Percentiles rank a stretch among this genome's conserved stretches.
Conservation (phyloP, 2,888 invertebrate species). For the Caenorhabditis macrosperma region DNA sequence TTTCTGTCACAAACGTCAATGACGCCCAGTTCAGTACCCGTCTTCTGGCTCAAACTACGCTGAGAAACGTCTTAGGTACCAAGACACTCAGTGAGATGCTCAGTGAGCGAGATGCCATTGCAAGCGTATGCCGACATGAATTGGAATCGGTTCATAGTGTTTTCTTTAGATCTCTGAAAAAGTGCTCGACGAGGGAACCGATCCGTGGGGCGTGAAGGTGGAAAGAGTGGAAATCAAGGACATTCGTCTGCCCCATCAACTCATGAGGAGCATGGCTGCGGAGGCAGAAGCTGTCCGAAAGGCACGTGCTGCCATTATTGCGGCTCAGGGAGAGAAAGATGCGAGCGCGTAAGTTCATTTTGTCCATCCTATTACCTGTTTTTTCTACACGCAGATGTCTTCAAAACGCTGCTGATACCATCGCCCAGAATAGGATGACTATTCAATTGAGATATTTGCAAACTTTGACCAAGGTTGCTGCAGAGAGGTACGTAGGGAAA, state of each 20-base stretch:
- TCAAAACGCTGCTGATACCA: slow-evolving; percentile 95
- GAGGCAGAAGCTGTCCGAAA: slow-evolving; percentile 95
- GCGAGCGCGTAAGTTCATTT: slow-evolving; percentile 71
- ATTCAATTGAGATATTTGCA: slow-evolving; percentile 90
- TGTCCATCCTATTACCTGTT: background rate
- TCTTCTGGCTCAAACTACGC: slow-evolving; percentile 84
- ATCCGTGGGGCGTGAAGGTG: slow-evolving; percentile 82
- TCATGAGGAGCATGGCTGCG: slow-evolving; percentile 95
- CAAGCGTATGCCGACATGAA: slow-evolving; percentile 65
- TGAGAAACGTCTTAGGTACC: slow-evolving; percentile 81
- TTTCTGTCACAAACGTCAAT: slow-evolving; percentile 82
- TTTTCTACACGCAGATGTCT: slow-evolving; percentile 81
- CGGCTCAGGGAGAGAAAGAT: slow-evolving; percentile 77
- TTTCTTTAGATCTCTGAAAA: slow-evolving; percentile 81
- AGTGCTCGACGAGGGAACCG: slow-evolving; percentile 81
- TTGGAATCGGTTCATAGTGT: background rate
- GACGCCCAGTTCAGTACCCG: slow-evolving; percentile 92
- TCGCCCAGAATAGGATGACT: slow-evolving; percentile 94
- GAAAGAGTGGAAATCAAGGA: slow-evolving; percentile 86
- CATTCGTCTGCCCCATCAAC: slow-evolving; percentile 90
- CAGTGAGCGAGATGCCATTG: slow-evolving; percentile 79
- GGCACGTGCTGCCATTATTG: slow-evolving; percentile 85
- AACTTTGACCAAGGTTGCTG: slow-evolving; percentile 72
- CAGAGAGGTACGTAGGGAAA: slow-evolving; percentile 59
- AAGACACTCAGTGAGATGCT: slow-evolving; percentile 80